A percentile compares a stretch with the other conserved stretches of the same genome.
Conservation (phyloP, 2,888 invertebrate species). For the Cephus pulcher region DNA sequence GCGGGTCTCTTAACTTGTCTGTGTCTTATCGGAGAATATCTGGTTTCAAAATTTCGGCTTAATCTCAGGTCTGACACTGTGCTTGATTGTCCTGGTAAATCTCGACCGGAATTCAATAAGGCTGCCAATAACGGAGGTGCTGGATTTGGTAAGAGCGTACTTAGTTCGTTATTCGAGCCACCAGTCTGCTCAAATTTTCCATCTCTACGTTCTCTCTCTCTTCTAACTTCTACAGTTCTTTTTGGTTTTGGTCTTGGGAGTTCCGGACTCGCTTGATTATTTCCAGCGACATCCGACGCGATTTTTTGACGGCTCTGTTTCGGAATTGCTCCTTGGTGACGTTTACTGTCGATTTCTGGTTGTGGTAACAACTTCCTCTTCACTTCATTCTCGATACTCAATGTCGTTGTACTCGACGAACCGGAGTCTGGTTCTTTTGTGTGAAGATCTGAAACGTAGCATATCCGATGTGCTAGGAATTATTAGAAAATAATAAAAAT, state of each 20-base stretch:
- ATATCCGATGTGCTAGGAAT: not conserved
- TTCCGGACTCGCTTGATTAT: constrained; percentile 63
- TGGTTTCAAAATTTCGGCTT: constrained; percentile 36
- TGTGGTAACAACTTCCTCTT: constrained; percentile 70
- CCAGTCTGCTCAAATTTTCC: constrained; percentile 71
- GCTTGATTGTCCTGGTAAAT: constrained; percentile 66
- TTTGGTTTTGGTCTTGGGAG: constrained; percentile 63
- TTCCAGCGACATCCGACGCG: constrained; percentile 34
- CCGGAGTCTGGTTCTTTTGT: constrained; percentile 68
- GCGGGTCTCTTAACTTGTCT: constrained; percentile 71
- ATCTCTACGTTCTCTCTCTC: constrained; percentile 55
- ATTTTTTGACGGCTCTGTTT: constrained; percentile 74
- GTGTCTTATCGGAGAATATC: constrained; percentile 69
- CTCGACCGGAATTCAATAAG: constrained; percentile 73
- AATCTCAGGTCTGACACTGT: constrained; percentile 33
- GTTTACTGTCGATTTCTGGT: constrained; percentile 69
- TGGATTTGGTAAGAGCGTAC: constrained; percentile 74
- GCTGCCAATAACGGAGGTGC: constrained; percentile 74
- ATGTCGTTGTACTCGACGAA: constrained; percentile 68
- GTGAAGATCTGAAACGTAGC: constrained; percentile 60
- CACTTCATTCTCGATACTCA: constrained; percentile 64
- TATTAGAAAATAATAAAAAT: constrained; percentile 18
- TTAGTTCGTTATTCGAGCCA: constrained; percentile 75
- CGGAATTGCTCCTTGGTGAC: constrained; percentile 79
- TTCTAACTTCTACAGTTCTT: constrained; percentile 57